Base-by-base conservation (phyloP, 35 echinoderm and acorn worm species). In the Ophioderma brevispina region DNA sequence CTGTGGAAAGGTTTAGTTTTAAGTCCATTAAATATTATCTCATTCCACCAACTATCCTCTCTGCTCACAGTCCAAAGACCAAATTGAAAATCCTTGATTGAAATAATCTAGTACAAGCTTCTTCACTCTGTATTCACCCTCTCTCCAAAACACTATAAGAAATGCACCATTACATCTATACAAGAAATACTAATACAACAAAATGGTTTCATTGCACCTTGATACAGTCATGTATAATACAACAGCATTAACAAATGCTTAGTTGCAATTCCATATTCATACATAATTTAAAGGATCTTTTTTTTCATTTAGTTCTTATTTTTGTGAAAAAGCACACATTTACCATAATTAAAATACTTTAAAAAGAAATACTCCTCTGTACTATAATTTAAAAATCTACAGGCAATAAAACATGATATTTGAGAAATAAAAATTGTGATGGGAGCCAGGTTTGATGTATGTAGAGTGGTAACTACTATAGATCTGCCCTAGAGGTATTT, bases 141-240 rank as follows among this genome's bases (percentile, higher is more conserved):
- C 41, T 46, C 17, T 8, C 41, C 4, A 4, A 46, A 17, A 46
- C 41, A 46, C 41, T 46, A 46, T 46, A 80, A 80, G 31, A 33
- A 37, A 82, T 40, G 15, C 59, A 70, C 15, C 35, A 82, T 10
- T 50, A 82, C 80, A 28, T 42, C 35, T 31, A 82, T 39, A 40
- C 0, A 13, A 42, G 25, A 6, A 49, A 40, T 40, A 28, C 36
- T 11, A 82, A 0, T 28, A 38, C n/a, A 38, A n/a, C 13, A 82
- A 40, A 82, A 21, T 38, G 80, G 18, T 84, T 84, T 84, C 21
- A 56, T 84, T 35, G 35, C 40, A 83, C 56, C 82, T 14, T 56
- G 82, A 59, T 84, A 49, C 46, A 56, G 33, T 56, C 25, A 33
- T 5, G 32, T 2, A 80, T 32, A 82, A 41, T 82, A 40, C 38